Evolutionary conservation across 2,888 invertebrate species (phyloP).

Genomic region (Alloscopus bannaensis): DNA sequence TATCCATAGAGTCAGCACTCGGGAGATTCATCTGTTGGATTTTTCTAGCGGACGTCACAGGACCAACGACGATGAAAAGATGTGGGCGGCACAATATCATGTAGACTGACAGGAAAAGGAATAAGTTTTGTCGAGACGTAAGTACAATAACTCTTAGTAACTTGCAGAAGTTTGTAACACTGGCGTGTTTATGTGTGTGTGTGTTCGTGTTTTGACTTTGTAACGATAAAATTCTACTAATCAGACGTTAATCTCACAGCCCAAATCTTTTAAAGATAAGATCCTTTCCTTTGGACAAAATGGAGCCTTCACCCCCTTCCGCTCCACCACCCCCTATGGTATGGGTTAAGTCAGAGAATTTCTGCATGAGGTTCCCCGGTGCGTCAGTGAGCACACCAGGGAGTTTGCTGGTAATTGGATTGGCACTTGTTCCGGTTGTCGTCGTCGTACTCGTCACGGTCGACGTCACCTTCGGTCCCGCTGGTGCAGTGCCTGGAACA

Average conservation of each 20-base stretch:
- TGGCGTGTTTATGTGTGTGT: too few relatives aligned
- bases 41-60: slow-evolving; percentile 37
- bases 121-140: too few relatives aligned
- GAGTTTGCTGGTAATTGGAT: slow-evolving; percentile 71
- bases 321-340: slow-evolving; percentile 74
- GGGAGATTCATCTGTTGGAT: neutral
- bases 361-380: slow-evolving; percentile 88
- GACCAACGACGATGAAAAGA: slow-evolving; percentile 41
- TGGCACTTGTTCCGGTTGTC: slow-evolving; percentile 69
- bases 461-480: slow-evolving; percentile 55
- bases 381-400: slow-evolving; percentile 72
- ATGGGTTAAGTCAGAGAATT: slow-evolving; percentile 88
- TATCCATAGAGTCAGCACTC: too few relatives aligned
- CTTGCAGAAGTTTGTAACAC: slow-evolving; percentile 28
- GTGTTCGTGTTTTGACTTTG: neutral
- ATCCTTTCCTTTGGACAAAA: slow-evolving; percentile 94
- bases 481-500: slow-evolving; percentile 61
- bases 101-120: slow-evolving; percentile 51
- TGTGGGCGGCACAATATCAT: slow-evolving; percentile 62
- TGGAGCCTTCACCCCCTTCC: slow-evolving; percentile 86
- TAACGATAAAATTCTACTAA: slow-evolving; percentile 49
- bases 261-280: slow-evolving; percentile 96
- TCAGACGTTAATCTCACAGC: slow-evolving; percentile 79
- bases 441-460: slow-evolving; percentile 61
- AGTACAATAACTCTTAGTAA: too few relatives aligned